These are phyloP conservation scores for Calliphora vicina DNA, from an alignment of 1,140 invertebrate genomes.

Conservation along the genomic window DNA sequence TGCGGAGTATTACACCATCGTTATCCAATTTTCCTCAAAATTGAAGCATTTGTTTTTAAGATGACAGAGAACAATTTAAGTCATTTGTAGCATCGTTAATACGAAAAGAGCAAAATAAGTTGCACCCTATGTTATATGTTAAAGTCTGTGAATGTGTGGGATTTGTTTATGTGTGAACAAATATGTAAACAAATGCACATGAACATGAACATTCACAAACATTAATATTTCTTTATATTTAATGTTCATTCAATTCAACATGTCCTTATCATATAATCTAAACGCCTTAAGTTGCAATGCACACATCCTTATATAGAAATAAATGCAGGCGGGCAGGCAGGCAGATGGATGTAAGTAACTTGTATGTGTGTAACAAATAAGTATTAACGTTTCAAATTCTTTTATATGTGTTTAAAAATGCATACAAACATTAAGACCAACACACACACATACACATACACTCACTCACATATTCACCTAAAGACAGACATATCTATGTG, in stretches of 20 bases:
- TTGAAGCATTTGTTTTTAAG: too few species aligned
- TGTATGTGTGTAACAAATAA: too few species aligned
- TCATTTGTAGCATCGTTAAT: too few species aligned
- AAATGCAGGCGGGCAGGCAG: too few species aligned
- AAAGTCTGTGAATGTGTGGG: neutral
- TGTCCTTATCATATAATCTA: constrained; percentile 34
- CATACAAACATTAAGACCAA: neutral
- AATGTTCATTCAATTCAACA: constrained; percentile 28
- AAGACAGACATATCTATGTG: neutral
- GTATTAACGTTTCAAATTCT: constrained; percentile 15
- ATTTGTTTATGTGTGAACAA: neutral
- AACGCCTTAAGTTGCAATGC: constrained; percentile 23
- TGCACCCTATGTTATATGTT: too few species aligned
- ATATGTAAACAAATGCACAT: neutral
- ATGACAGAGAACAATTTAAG: too few species aligned
- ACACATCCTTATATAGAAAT: neutral
- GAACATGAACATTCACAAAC: neutral
- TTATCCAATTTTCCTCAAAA: too few species aligned
- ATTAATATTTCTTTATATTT: neutral
- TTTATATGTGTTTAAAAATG: neutral
- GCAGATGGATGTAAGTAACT: neutral
- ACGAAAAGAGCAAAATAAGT: too few species aligned
- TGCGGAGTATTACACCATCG: too few species aligned
- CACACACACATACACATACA: neutral
- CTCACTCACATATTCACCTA: neutral